Evolutionary conservation across 2,113 vertebrate genomes (phyloP), one percentile per base, ranked within the genome.

Genomic region (Callocephalon fimbriatum): DNA sequence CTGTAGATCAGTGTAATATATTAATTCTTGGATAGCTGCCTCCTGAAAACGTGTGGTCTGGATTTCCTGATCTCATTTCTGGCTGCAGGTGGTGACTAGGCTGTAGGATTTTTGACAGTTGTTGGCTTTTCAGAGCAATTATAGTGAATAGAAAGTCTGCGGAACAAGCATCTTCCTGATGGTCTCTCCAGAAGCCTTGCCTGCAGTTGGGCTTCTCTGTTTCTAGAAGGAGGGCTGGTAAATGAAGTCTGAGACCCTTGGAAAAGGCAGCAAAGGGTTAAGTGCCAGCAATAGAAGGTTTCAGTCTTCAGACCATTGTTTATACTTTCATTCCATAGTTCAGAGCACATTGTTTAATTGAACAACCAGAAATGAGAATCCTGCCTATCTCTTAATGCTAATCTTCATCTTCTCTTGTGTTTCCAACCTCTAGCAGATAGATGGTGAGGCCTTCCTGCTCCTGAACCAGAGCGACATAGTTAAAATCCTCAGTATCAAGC

Each of bases 401-500:
- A 83, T 37, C 58, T 29, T 81, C 12, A 9, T 42, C 38, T 63
- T 7, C 4, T 26, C 25, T 63, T 45, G 6, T 95, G 44, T 96
- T 85, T 94, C 90, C 76, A 19, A 22, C 61, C 32, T 77, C 72
- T 80, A 99, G 99, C 99, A 99, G 97, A 99, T 99, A 11, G 99
- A 99, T 3, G 99, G 99, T 2, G 99, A 99, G 95, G 98, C 99
- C 61, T 99, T 99, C 96, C 98, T 99, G 72, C 98, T 99, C 42
- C 99, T 99, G 78, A 99, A 99, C n/a, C 99, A 99, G 94, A 97
- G 58, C 0, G 99, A 99, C 98, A 99, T 99, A 0, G 98, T 99
- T 61, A 99, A 99, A 98, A 99, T 99, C 77, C 98, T 99, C 86
- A 98, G 98, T 80, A 99, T 99, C 96, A 99, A 99, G 92, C 98